Conservation (phyloP, 2,113 vertebrate species). For the Semnornis frantzii region DNA sequence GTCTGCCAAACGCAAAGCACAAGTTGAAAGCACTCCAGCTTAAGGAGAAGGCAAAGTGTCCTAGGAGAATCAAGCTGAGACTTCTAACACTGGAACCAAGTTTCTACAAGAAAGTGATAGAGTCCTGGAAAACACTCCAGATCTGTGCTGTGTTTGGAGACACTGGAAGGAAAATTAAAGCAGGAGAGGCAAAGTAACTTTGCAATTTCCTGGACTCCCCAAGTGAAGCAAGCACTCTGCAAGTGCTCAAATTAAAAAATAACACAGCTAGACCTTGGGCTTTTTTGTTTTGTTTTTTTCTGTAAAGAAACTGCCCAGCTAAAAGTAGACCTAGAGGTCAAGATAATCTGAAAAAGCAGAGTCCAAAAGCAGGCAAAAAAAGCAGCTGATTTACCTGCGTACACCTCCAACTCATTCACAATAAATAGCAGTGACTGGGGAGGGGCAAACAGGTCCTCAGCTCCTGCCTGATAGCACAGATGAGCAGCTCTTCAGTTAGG, state of each 20-base stretch:
- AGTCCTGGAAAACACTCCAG: constrained; percentile 22
- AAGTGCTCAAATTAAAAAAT: neutral
- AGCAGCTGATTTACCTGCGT: neutral
- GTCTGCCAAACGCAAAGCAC: constrained; percentile 33
- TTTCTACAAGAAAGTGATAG: neutral
- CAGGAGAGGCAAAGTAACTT: neutral
- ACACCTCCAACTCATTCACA: neutral
- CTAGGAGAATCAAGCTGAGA: constrained; percentile 8
- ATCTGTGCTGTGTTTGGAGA: neutral
- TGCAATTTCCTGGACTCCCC: neutral
- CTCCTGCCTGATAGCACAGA: neutral
- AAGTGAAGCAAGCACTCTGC: neutral
- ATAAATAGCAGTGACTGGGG: neutral
- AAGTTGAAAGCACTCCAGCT: constrained; percentile 45
- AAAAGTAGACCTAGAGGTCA: neutral
- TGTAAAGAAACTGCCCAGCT: neutral
- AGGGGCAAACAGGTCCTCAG: neutral
- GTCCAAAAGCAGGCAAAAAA: neutral
- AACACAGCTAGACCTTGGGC: neutral
- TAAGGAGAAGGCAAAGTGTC: constrained; percentile 8
- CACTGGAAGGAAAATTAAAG: neutral
- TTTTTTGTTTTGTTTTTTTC: neutral
- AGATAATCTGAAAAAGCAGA: neutral
- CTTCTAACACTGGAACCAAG: neutral
- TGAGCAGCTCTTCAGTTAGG: neutral